Evolutionary conservation across 2,113 vertebrate genomes (phyloP), one percentile per base, ranked within the genome.

Genomic region (Pachypanchax playfairii): DNA sequence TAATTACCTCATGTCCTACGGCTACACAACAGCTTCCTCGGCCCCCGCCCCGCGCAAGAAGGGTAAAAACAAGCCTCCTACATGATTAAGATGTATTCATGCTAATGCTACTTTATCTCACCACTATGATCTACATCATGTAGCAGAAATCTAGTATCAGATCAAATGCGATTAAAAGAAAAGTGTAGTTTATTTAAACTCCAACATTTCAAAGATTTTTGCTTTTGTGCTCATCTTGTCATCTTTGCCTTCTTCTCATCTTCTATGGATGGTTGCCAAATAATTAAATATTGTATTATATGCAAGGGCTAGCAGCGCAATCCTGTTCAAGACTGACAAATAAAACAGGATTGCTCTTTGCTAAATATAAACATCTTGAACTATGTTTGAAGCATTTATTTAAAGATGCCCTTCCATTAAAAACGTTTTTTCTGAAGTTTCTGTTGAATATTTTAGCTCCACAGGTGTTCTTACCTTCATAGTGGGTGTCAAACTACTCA

Each of bases 1-100:
- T 88, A 86, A 86, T 88, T 83, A 85, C 79, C 73, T 85, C 55
- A 48, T 75, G 62, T 75, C 80, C 79, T 79, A 33, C 65, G 63
- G 82, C 82, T 69, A 74, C 73, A 68, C 22, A 28, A 55, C 51
- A 47, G 48, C 48, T 31, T 48, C 48, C 51, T 9, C 25, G 26
- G 24, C 68, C 47, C 22, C 65, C 9, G 8, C 50, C 57, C 39
- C 20, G 29, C 48, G 46, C 75, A 64, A 70, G 49, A 69, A 50
- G 59, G 75, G 63, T 18, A 10, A 83, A 87, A 85, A 86, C 72
- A 75, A 78, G 65, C 68, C 70, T 78, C 65, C 52, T 64, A 75
- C 65, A 61, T 65, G 61, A 83, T 85, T 59, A 39, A 62, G 48
- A 39, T 36, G 65, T 60, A 62, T 57, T 64, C 50, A 63, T 48